Conservation (phyloP, 1,140 invertebrate genomes). For the Musca domestica region DNA sequence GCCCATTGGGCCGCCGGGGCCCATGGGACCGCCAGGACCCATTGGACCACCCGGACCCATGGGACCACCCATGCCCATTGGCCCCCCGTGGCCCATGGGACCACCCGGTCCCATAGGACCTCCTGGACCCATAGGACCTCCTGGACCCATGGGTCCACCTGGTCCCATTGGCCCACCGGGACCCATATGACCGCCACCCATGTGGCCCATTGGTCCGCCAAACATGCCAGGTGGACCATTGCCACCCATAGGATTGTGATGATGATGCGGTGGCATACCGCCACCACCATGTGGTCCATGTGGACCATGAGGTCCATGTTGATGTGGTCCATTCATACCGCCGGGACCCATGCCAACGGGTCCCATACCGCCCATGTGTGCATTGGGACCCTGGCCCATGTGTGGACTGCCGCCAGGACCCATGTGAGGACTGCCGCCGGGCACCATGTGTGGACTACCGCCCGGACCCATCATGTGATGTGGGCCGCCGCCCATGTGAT, state of each 20-base stretch:
- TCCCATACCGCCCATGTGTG: conserved; percentile 5
- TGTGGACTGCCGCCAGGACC: conserved; percentile 24
- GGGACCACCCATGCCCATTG: conserved; percentile 28
- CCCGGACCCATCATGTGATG: conserved; percentile 28
- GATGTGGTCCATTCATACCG: conserved; percentile 34
- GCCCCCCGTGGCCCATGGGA: conserved; percentile 31
- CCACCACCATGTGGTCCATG: conserved; percentile 28
- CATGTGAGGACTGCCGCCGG: conserved; percentile 7
- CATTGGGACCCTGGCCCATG: background rate
- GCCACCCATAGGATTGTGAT: background rate
- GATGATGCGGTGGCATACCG: conserved; percentile 38
- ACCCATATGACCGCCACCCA: conserved; percentile 27
- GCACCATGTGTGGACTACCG: conserved; percentile 23
- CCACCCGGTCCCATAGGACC: conserved; percentile 37
- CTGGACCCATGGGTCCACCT: conserved; percentile 26
- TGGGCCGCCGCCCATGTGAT: conserved; percentile 25
- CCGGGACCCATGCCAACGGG: conserved; percentile 40
- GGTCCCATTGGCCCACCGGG: conserved; percentile 40
- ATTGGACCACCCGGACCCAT: conserved; percentile 39
- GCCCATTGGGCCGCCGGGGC: conserved; percentile 33
- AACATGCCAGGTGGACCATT: conserved; percentile 32
- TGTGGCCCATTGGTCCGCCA: conserved; percentile 35
- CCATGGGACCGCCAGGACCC: conserved; percentile 31
- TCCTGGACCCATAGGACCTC: conserved; percentile 40
- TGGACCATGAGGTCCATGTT: conserved; percentile 33